Evolutionary conservation across 2,797 vertebrate genomes (phyloP), one percentile per base, ranked within the genome.

Genomic region (Macroramphosus scolopax): DNA sequence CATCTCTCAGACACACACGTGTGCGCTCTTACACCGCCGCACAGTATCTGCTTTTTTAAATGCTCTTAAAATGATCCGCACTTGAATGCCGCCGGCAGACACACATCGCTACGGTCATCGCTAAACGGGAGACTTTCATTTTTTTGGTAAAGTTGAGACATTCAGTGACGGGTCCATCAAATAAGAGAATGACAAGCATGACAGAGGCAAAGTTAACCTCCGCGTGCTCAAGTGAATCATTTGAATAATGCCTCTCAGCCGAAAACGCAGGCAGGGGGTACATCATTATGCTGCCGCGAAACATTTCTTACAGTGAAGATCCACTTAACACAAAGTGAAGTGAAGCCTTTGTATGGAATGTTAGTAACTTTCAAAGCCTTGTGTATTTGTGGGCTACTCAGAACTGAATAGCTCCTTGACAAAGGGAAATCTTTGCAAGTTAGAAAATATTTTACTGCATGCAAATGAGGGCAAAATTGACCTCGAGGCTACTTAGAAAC

Each of bases 61-160:
- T n/a, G n/a, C n/a, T n/a, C n/a, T n/a, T n/a, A n/a, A n/a, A n/a
- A 74, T 77, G 51, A 76, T 81, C 72, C 75, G 25, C 56, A 72
- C 61, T 59, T 44, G 44, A 57, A 55, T 7, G 63, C 66, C 64
- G 61, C 69, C 62, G 51, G 52, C 40, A 49, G n/a, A n/a, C n/a
- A 62, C 55, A 32, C 40, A 72, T 64, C 42, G 56, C 69, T 34
- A 17, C 17, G 38, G 65, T 63, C 30, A 51, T 15, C 3, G 22
- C 18, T 13, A 26, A 41, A 53, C 17, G 20, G 36, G 55, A 36
- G 34, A 30, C 24, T 28, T 4, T 13, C 25, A 1, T 50, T 36
- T 26, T 38, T 36, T 49, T 31, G 40, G 22, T 53, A 15, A 41
- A 42, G 17, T 5, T n/a, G n/a, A n/a, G n/a, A n/a, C n/a, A n/a